Conservation (phyloP, 2,797 vertebrate genomes). For the Brotula barbata region DNA sequence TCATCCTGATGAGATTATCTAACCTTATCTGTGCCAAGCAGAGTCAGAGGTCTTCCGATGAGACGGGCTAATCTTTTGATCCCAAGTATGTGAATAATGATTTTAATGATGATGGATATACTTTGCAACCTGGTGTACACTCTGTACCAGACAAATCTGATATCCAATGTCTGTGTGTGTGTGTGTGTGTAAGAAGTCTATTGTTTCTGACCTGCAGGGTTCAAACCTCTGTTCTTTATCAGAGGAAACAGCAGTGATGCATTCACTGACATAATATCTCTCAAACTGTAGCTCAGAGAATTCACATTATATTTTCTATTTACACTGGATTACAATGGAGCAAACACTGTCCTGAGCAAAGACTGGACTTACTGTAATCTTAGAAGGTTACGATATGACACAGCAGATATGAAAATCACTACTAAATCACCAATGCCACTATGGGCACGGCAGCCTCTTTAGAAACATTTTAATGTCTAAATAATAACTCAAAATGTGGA, state of each 20-base stretch:
- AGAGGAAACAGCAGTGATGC: conserved; percentile 37
- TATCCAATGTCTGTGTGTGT: conserved; percentile 8
- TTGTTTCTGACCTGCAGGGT: conserved; percentile 40
- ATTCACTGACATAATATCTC: conserved; percentile 6
- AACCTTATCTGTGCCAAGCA: conserved; percentile 38
- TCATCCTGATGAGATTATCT: conserved; percentile 61
- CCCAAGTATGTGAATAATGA: conserved; percentile 56
- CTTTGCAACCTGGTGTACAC: conserved; percentile 17
- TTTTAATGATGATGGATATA: conserved; percentile 48
- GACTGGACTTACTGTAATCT: not conserved
- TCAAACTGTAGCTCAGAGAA: conserved; percentile 1
- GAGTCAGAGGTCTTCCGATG: conserved; percentile 40
- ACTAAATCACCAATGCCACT: not conserved
- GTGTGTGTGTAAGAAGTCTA: conserved; percentile 21
- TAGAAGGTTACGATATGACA: conserved; percentile 17
- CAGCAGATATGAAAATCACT: conserved; percentile 18
- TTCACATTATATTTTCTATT: not conserved
- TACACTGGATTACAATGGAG: not conserved
- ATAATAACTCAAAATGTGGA: too few relatives aligned
- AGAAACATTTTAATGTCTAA: not conserved
- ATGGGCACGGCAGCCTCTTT: not conserved
- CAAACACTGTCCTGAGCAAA: not conserved
- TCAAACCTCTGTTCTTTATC: conserved; percentile 47
- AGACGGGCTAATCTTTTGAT: conserved; percentile 64
- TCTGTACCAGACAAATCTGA: conserved; percentile 15